Base-by-base conservation (phyloP, 2,888 invertebrate species). In the Amblyjoppa proteus region DNA sequence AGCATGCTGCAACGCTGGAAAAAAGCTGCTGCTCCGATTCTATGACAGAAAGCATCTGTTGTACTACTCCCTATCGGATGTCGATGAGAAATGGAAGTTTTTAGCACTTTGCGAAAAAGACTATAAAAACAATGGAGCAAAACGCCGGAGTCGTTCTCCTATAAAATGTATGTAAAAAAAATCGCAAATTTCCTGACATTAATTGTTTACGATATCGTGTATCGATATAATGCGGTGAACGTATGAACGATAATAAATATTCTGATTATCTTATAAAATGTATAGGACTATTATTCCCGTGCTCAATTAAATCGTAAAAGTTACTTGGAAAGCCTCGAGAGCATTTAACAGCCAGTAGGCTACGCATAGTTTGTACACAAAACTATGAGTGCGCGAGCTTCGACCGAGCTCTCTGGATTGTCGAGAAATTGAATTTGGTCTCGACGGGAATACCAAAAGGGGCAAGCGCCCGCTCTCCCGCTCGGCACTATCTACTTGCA, bases 401-500 rank as follows among this genome's bases (percentile, higher is more conserved):
- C 38, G 51, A 9, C 25, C 34, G 66, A 77, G 16, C 28, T 51
- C 53, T 49, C 45, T 49, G 68, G 41, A 53, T 51, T 66, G 66
- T 51, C 41, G 53, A 68, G 68, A 66, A 77, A 77, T 77, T 68
- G 68, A 77, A 77, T 77, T 68, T 56, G 68, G 25, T 68, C 66
- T 77, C 66, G 64, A 64, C 34, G 53, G 56, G 68, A 77, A 77
- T 77, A 77, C 77, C 49, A 61, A 56, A 77, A 77, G 68, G 53
- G 80, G 81, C 78, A 74, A 83, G 75, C 66, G 81, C 58, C 25
- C 73, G 68, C 80, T 68, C 75, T 81, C 76, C 34, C 38, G 41
- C 74, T 78, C 64, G 49, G 70, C 58, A 83, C 81, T 53, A 68
- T 77, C 80, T 61, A 53, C 86, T 78, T 78, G 86, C 83, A 78